These are phyloP conservation scores for Cosmia trapezina DNA, from an alignment of 2,888 invertebrate species.

Conservation along the genomic window DNA sequence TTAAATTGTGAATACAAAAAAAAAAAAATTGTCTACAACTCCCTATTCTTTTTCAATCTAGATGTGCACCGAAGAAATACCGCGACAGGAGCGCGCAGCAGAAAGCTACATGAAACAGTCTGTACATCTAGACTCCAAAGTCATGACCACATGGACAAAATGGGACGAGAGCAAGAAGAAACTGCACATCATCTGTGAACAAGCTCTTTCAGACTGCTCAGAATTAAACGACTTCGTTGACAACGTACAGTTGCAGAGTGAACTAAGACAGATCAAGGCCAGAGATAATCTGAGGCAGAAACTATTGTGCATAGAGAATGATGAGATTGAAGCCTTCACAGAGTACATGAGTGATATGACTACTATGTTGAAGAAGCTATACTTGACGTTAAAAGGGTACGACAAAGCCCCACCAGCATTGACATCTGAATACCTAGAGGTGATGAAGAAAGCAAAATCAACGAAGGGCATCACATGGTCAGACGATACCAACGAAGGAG, in stretches of 20 bases:
- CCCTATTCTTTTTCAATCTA: constrained; percentile 50
- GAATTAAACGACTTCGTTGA: constrained; percentile 76
- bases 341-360: constrained; percentile 89
- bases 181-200: constrained; percentile 71
- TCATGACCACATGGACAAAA: constrained; percentile 76
- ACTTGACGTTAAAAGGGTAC: constrained; percentile 90
- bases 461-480: constrained; percentile 91
- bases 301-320: constrained; percentile 82
- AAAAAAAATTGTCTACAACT: no score
- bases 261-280: constrained; percentile 82
- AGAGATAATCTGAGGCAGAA: constrained; percentile 81
- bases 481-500: constrained; percentile 81
- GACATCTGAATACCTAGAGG: constrained; percentile 89
- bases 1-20: no score
- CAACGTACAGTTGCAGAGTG: constrained; percentile 74
- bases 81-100: constrained; percentile 82
- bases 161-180: constrained; percentile 78
- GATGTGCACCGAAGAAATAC: constrained; percentile 85
- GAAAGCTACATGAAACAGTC: constrained; percentile 82
- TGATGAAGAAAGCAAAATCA: constrained; percentile 91
- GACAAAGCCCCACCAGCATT: constrained; percentile 90
- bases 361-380: constrained; percentile 89
- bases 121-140: constrained; percentile 76
- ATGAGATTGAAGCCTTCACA: constrained; percentile 88
- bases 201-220: constrained; percentile 76